Evolutionary conservation across 2,888 invertebrate species (phyloP).

Genomic region (Macrophya alboannulata): DNA sequence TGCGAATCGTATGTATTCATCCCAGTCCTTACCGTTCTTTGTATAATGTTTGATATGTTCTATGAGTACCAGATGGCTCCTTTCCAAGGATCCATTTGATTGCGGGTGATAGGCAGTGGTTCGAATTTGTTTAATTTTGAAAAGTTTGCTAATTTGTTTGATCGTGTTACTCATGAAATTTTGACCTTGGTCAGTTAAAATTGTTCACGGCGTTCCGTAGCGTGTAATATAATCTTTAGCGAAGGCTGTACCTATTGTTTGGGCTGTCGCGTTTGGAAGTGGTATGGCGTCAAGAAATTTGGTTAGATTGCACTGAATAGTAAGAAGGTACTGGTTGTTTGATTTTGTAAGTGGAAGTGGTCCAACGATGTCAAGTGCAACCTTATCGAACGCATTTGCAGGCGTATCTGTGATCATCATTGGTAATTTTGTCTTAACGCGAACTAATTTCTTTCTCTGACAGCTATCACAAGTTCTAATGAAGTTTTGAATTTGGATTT

Average conservation of each 20-base stretch:
- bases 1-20: slow-evolving; percentile 54
- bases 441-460: slow-evolving; percentile 44
- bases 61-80: not conserved
- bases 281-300: slow-evolving; percentile 2
- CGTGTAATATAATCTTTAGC: slow-evolving; percentile 16
- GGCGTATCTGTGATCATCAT: slow-evolving; percentile 46
- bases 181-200: not conserved
- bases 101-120: not conserved
- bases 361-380: slow-evolving; percentile 46
- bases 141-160: not conserved
- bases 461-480: slow-evolving; percentile 57
- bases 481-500: slow-evolving; percentile 47
- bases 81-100: not conserved
- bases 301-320: not conserved
- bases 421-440: slow-evolving; percentile 37
- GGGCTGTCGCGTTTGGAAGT: slow-evolving; percentile 45
- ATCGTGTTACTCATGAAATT: not conserved
- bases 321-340: not conserved
- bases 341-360: not conserved
- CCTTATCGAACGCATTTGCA: slow-evolving; percentile 48
- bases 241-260: slow-evolving; percentile 5
- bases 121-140: not conserved
- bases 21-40: slow-evolving; percentile 58
- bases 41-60: slow-evolving; percentile 17
- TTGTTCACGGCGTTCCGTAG: not conserved